Percentiles rank a stretch among this genome's conserved stretches.
phyloP scores from a whole-genome alignment of 2,797 vertebrate genomes.

The Hemitrygon akajei region DNA sequence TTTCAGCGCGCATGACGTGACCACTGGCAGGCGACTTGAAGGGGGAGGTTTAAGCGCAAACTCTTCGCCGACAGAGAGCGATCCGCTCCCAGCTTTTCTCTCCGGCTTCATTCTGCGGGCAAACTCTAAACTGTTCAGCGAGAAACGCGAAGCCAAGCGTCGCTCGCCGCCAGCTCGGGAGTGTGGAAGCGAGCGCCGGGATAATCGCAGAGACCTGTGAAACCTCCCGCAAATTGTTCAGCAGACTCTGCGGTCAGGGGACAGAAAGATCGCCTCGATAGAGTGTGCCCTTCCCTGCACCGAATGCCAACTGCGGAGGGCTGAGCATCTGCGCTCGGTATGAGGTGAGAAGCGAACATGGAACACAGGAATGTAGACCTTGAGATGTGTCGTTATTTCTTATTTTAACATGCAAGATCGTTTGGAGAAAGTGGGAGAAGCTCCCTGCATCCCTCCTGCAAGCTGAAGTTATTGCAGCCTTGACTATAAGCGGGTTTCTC shows the following conservation, averaged over 20 bases:
- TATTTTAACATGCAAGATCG: neutral
- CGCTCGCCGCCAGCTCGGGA: neutral
- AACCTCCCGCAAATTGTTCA: too few species aligned
- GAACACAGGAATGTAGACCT: neutral
- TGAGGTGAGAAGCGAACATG: neutral
- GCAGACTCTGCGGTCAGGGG: neutral
- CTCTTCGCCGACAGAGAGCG: conserved; percentile 18
- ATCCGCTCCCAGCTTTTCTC: neutral
- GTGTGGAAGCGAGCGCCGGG: neutral
- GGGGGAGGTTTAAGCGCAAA: conserved; percentile 4
- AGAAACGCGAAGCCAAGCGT: neutral
- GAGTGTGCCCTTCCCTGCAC: neutral
- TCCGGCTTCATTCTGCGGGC: neutral
- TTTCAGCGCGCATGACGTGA: conserved; percentile 1
- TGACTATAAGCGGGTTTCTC: neutral
- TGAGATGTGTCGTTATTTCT: neutral
- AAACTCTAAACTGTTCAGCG: neutral
- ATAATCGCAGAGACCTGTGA: neutral
- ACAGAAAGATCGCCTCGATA: neutral
- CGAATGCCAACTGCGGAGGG: neutral
- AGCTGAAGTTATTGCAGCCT: neutral
- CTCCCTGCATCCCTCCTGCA: too few species aligned
- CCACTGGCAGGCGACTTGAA: neutral
- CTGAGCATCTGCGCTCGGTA: neutral
- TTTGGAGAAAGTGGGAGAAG: neutral